These are phyloP conservation scores for Mesoclemmys tuberculata DNA, from an alignment of 2,113 vertebrate genomes.

Conservation along the genomic window DNA sequence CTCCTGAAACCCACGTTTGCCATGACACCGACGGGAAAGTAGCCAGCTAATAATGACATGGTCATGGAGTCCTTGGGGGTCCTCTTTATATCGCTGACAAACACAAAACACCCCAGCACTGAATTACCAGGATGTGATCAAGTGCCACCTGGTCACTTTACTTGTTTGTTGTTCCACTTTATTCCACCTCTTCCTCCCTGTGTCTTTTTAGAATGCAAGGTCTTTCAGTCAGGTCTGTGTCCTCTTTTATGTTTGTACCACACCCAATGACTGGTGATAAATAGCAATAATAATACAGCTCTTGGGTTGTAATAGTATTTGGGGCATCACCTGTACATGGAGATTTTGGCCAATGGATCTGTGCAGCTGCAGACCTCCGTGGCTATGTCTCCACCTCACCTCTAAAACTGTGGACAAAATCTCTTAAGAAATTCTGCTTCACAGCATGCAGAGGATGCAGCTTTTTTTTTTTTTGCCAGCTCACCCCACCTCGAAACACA, in stretches of 20 bases:
- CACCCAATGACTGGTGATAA: conserved; percentile 49
- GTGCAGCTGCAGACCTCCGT: neutral
- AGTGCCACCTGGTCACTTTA: neutral
- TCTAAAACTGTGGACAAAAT: conserved; percentile 14
- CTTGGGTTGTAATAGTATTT: conserved; percentile 23
- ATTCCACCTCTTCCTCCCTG: conserved; percentile 29
- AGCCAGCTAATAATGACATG: neutral
- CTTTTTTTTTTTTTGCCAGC: neutral
- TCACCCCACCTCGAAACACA: neutral
- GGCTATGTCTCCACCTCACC: neutral
- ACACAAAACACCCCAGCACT: neutral
- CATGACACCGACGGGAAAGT: neutral
- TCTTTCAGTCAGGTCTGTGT: neutral
- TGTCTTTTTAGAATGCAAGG: conserved; percentile 29
- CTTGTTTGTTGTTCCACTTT: neutral
- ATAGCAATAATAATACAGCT: conserved; percentile 40
- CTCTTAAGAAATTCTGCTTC: conserved; percentile 5
- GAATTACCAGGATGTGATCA: neutral
- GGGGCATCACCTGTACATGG: conserved; percentile 7
- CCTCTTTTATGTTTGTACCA: neutral
- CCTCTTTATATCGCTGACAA: neutral
- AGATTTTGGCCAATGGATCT: conserved; percentile 30
- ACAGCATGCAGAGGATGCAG: conserved; percentile 19
- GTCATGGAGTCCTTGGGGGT: neutral
- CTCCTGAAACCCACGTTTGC: neutral